Evolutionary conservation across 2,888 invertebrate species (phyloP).

Genomic region (Litoditis marina): DNA sequence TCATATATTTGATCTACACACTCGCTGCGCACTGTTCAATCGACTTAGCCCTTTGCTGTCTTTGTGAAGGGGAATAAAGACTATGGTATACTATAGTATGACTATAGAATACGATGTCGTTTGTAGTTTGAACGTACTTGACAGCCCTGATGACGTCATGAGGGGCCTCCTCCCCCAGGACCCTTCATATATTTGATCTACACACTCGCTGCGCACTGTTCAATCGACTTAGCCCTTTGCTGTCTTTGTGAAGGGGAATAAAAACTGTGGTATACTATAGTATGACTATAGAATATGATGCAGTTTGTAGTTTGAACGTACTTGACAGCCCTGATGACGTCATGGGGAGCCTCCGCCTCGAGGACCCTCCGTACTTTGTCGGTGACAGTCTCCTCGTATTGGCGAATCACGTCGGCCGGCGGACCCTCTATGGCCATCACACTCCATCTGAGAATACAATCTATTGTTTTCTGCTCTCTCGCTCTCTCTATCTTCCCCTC

Average conservation of each 20-base stretch:
- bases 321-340: constrained; percentile 31
- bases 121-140: constrained; percentile 18
- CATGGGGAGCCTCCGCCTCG: constrained; percentile 34
- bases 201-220: constrained; percentile 59
- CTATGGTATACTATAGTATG: no score
- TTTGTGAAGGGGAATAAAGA: no score
- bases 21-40: constrained; percentile 60
- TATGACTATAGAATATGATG: no score
- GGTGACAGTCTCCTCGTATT: constrained; percentile 60
- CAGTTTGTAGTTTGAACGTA: constrained; percentile 9
- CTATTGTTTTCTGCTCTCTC: no score
- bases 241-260: no score
- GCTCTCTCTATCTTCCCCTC: no score
- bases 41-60: no score
- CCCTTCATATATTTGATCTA: constrained; percentile 27
- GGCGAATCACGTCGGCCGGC: constrained; percentile 30
- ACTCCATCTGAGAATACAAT: constrained; percentile 79
- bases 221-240: constrained; percentile 35
- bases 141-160: constrained; percentile 33
- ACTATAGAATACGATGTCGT: no score
- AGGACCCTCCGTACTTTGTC: constrained; percentile 31
- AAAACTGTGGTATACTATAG: no score
- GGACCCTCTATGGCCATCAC: constrained; percentile 78
- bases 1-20: constrained; percentile 26
- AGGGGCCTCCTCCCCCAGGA: constrained; percentile 38